Conservation (phyloP, 2,797 vertebrate genomes). For the Ceryle rudis region DNA sequence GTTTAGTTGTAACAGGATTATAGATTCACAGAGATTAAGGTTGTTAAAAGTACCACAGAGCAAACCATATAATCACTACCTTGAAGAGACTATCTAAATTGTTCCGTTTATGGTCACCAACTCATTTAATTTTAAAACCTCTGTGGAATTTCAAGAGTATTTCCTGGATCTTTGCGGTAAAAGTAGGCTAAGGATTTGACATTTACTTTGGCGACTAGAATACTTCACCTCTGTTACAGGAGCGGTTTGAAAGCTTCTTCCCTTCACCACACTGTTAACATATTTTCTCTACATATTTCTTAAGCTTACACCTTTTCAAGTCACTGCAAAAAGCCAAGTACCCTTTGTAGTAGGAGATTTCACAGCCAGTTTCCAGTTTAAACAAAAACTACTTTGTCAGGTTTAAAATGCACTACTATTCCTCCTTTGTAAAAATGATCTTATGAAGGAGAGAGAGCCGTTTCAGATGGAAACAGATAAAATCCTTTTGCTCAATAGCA, state of each 20-base stretch:
- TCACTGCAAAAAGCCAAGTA: background rate
- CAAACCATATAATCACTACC: slow-evolving; percentile 25
- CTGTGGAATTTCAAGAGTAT: background rate
- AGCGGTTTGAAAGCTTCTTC: background rate
- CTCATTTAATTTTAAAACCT: slow-evolving; percentile 4
- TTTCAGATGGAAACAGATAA: background rate
- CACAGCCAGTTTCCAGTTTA: background rate
- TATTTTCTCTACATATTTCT: background rate
- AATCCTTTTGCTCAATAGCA: background rate
- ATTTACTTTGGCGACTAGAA: background rate
- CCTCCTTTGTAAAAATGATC: background rate
- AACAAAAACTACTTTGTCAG: background rate
- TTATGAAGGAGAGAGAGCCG: background rate
- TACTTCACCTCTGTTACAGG: background rate
- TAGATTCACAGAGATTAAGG: slow-evolving; percentile 32
- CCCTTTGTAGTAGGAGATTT: background rate
- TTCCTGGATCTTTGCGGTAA: background rate
- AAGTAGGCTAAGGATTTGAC: background rate
- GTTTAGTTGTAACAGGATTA: slow-evolving; percentile 53
- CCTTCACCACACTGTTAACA: background rate
- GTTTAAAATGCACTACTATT: background rate
- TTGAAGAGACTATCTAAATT: background rate
- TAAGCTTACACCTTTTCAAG: background rate
- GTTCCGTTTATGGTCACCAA: background rate
- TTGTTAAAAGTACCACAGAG: slow-evolving; percentile 21